Base-by-base conservation (phyloP, 2,888 invertebrate species). In the Oconnorella tubifera region DNA sequence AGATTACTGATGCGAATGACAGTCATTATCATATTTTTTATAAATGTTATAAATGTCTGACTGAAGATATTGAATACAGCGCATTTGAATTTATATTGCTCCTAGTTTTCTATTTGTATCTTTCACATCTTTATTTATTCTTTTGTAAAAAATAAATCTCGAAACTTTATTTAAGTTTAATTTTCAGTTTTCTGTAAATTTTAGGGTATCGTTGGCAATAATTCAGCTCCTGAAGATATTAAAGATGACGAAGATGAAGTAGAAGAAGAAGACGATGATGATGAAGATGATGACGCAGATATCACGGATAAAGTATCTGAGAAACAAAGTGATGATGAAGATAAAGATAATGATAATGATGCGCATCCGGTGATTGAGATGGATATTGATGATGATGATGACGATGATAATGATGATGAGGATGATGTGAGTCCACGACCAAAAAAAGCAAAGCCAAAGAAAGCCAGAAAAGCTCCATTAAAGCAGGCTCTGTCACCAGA, bases 251-350 rank as follows among this genome's bases (percentile, higher is more conserved):
- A 31, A 59, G 2, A 25, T 50, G 19, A 23, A 63, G 10, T 23
- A 25, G 2, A 53, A n/a, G n/a, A n/a, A n/a, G n/a, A n/a, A n/a
- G n/a, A 50, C 23, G 56, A 50, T 50, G 40, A 50, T 4, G 49
- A 48, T 66, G 50, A 60, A 50, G 60, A 40, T 49, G 64, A 57
- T 55, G 65, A 66, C 27, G 33, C 32, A 4, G 33, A 51, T 27
- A 53, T 50, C 29, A 48, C 48, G n/a, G 56, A 65, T 27, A 50
- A 56, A n/a, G 50, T 49, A 33, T 19, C 23, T 2, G 58, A 59
- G 32, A 6, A 29, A 25, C 50, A 56, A 1, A 64, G 61, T 14
- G 55, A 66, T 19, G 68, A 63, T 4, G 66, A 63, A 2, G 56
- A 48, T 31, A 40, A 59, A 27, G 62, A 56, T 10, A 51, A 63